Percentiles rank a stretch among this genome's conserved stretches.
Conservation (phyloP, 2,113 vertebrate species). For the Arenaria interpres region DNA sequence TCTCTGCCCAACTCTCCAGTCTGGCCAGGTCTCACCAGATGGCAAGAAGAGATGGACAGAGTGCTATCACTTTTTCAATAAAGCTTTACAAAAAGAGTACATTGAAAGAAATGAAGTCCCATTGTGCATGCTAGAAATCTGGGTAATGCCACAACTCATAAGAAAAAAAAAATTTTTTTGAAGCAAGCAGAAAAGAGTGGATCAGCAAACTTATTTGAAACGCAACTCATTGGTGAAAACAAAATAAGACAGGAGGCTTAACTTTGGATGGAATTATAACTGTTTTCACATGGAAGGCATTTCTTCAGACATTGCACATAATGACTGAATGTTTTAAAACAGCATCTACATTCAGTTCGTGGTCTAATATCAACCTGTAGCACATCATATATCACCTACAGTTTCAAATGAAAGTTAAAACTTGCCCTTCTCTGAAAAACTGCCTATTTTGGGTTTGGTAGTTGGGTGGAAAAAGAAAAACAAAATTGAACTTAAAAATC, state of each 20-base stretch:
- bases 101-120: not conserved
- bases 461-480: not conserved
- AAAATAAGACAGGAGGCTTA: not conserved
- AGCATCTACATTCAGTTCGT: not conserved
- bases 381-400: not conserved
- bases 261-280: not conserved
- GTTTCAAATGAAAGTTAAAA: not conserved
- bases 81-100: not conserved
- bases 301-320: not conserved
- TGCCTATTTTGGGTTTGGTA: not conserved
- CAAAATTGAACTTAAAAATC: not conserved
- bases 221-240: not conserved
- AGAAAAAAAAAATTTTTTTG: not conserved
- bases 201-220: not conserved
- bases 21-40: too few relatives aligned
- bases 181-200: not conserved
- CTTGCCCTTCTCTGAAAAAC: not conserved
- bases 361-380: not conserved
- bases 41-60: not conserved
- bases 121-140: not conserved
- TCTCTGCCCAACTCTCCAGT: too few relatives aligned
- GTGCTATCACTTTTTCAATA: not conserved
- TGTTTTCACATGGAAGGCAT: not conserved
- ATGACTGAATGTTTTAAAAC: not conserved
- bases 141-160: not conserved